A percentile compares a stretch with the other conserved stretches of the same genome.
Conservation (phyloP, 1,140 invertebrate genomes). For the Riptortus pedestris region DNA sequence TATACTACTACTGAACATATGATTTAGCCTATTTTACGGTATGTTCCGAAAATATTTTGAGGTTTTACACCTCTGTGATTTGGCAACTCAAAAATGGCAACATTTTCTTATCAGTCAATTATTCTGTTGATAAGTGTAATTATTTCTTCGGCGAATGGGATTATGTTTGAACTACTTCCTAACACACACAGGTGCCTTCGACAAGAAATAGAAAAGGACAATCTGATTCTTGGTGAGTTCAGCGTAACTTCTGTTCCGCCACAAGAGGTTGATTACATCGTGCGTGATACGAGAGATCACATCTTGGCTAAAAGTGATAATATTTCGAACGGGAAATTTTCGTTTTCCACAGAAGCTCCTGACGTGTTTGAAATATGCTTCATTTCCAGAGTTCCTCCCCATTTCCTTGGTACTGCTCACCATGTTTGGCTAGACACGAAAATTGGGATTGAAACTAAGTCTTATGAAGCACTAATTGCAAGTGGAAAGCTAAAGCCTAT, state of each 20-base stretch:
- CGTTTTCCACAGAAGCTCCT: conserved; percentile 92
- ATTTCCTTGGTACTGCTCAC: conserved; percentile 65
- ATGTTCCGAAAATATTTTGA: no score
- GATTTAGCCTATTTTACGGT: no score
- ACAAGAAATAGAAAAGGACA: conserved; percentile 92
- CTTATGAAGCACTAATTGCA: conserved; percentile 90
- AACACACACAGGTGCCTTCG: conserved; percentile 85
- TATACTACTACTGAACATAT: no score
- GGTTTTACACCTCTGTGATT: no score
- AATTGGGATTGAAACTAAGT: conserved; percentile 94
- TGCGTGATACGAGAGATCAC: conserved; percentile 90
- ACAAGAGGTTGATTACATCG: conserved; percentile 79
- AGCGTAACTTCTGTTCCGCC: conserved; percentile 76
- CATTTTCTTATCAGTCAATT: no score
- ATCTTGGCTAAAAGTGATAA: conserved; percentile 84
- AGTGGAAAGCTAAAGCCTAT: conserved; percentile 95
- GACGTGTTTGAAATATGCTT: conserved; percentile 98
- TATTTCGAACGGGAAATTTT: conserved; percentile 86
- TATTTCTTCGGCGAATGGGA: conserved; percentile 44
- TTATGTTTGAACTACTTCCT: conserved; percentile 74
- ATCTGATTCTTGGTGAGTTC: conserved; percentile 91
- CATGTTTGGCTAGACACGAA: conserved; percentile 82
- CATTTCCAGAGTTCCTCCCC: conserved; percentile 68
- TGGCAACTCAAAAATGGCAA: no score
- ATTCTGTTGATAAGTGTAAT: no score